Percentiles rank a stretch among this genome's conserved stretches.
Evolutionary conservation across 2,113 vertebrate genomes (phyloP).

Genomic region (Aptenodytes patagonicus): DNA sequence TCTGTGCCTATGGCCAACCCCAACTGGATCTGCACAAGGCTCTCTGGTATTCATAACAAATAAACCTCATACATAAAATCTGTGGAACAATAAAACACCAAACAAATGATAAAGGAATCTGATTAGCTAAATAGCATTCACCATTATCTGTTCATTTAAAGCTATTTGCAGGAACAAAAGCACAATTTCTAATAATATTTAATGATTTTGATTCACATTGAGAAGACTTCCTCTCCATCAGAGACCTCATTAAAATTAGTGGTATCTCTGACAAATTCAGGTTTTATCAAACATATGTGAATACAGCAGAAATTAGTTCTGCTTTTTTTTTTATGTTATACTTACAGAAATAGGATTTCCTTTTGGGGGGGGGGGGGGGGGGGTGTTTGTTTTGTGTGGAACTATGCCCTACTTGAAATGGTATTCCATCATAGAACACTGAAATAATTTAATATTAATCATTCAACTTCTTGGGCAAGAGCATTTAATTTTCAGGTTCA

Average conservation of each 20-base stretch:
- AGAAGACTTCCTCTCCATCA: not conserved
- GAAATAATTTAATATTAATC: not conserved
- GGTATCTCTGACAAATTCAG: not conserved
- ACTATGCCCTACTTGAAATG: not conserved
- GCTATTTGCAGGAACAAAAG: not conserved
- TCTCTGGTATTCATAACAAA: not conserved
- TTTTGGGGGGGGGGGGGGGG: too few relatives aligned
- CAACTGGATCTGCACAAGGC: not conserved
- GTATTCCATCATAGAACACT: not conserved
- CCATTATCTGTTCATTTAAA: not conserved
- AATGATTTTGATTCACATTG: not conserved
- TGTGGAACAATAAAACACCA: not conserved
- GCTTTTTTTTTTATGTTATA: not conserved
- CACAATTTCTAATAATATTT: not conserved
- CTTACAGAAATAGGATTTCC: not conserved
- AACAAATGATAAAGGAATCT: not conserved
- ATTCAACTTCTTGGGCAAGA: not conserved
- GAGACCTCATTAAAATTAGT: not conserved
- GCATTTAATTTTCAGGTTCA: not conserved
- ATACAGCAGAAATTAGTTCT: not conserved
- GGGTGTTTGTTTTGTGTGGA: not conserved
- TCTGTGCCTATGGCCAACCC: not conserved
- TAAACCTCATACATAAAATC: not conserved
- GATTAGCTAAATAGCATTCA: not conserved
- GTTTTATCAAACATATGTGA: not conserved